phyloP scores from a whole-genome alignment of 2,113 vertebrate species.

The Sarotherodon lohbergeri region DNA sequence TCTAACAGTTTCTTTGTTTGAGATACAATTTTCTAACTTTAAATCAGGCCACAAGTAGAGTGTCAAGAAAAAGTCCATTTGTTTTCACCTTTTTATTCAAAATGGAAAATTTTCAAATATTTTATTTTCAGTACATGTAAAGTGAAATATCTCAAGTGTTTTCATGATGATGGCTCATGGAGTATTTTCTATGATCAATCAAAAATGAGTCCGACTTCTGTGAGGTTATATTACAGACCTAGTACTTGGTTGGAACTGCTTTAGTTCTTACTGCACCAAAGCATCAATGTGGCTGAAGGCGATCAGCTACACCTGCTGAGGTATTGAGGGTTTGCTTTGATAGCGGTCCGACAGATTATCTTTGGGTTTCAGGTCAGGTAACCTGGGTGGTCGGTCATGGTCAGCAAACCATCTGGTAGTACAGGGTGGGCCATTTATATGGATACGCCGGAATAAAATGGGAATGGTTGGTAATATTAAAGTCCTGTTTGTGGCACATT shows the following conservation, averaged over 20 bases:
- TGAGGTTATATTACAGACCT: not conserved
- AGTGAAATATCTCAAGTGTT: not conserved
- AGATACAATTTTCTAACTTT: not conserved
- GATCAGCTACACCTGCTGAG: not conserved
- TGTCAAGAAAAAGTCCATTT: not conserved
- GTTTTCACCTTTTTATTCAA: not conserved
- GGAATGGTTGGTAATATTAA: no score
- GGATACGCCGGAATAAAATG: no score
- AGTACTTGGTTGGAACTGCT: fast-evolving
- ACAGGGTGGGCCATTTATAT: no score
- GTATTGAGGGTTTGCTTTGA: not conserved
- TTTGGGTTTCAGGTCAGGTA: fast-evolving
- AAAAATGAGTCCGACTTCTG: not conserved
- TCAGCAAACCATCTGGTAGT: not conserved
- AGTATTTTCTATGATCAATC: not conserved
- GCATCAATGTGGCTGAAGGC: not conserved
- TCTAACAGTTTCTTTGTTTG: not conserved
- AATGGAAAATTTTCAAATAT: fast-evolving
- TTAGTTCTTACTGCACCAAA: not conserved
- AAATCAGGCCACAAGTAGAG: not conserved
- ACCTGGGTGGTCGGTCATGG: fast-evolving
- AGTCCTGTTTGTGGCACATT: no score
- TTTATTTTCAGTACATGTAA: not conserved
- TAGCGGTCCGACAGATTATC: fast-evolving
- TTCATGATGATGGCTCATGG: not conserved